phyloP scores from a whole-genome alignment of 2,113 vertebrate species.

The Pachyramphus minor region DNA sequence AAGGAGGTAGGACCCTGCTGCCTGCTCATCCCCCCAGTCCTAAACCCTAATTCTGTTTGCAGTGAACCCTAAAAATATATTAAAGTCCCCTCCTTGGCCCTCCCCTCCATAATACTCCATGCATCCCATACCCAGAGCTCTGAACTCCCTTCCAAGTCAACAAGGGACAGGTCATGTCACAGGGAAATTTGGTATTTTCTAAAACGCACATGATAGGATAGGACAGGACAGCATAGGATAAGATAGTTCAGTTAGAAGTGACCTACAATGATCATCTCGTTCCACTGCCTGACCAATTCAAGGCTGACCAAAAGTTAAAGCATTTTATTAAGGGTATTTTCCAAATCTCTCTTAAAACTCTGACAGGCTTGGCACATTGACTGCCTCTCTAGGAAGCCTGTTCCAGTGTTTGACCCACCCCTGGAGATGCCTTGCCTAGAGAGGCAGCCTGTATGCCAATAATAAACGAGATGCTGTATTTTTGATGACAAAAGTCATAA shows the following conservation, averaged over 20 bases:
- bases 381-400: not conserved
- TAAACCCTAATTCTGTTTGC: not conserved
- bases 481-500: not conserved
- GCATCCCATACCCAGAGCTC: rapidly evolving
- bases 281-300: not conserved
- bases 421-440: not conserved
- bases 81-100: not conserved
- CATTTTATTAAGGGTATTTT: not conserved
- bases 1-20: not conserved
- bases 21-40: rapidly evolving
- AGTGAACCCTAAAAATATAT: not conserved
- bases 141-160: not conserved
- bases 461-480: not conserved
- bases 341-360: not conserved
- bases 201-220: not conserved
- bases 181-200: not conserved
- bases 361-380: not conserved
- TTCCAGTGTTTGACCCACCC: not conserved
- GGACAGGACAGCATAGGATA: not conserved
- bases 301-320: not conserved
- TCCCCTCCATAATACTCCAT: not conserved
- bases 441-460: not conserved
- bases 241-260: not conserved
- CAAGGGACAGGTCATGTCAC: rapidly evolving
- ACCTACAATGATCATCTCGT: not conserved